A percentile compares a stretch with the other conserved stretches of the same genome.
These are phyloP conservation scores for Spheniscus humboldti DNA, from an alignment of 2,797 vertebrate species.

Conservation along the genomic window DNA sequence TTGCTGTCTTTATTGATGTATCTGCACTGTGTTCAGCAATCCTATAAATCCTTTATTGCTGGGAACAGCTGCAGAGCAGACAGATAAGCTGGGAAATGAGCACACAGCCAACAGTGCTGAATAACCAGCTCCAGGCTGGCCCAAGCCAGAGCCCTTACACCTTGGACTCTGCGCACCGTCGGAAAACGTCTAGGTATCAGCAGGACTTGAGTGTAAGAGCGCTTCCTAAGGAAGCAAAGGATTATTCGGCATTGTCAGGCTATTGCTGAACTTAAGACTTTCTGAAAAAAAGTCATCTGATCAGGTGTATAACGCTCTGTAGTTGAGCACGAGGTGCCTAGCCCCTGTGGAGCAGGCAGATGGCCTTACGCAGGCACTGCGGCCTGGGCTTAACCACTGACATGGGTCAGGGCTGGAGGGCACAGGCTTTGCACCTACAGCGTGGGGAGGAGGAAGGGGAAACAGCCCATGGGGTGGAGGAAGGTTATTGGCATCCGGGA, in stretches of 20 bases:
- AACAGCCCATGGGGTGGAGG: background rate
- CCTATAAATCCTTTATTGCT: background rate
- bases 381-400: background rate
- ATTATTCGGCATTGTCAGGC: background rate
- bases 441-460: background rate
- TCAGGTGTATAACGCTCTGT: background rate
- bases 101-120: background rate
- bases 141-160: background rate
- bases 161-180: background rate
- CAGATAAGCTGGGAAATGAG: background rate
- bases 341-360: background rate
- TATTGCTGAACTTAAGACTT: background rate
- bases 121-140: background rate
- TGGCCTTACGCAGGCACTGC: accelerated
- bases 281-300: background rate
- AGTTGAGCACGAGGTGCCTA: background rate
- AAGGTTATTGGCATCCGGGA: background rate
- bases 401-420: background rate
- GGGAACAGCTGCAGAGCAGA: conserved; percentile 5
- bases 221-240: background rate
- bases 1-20: background rate
- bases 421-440: background rate
- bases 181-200: background rate
- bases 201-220: background rate
- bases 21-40: background rate